A percentile compares a stretch with the other conserved stretches of the same genome.
Conservation (phyloP, 2,113 vertebrate genomes). For the Nannobrachium achirus region DNA sequence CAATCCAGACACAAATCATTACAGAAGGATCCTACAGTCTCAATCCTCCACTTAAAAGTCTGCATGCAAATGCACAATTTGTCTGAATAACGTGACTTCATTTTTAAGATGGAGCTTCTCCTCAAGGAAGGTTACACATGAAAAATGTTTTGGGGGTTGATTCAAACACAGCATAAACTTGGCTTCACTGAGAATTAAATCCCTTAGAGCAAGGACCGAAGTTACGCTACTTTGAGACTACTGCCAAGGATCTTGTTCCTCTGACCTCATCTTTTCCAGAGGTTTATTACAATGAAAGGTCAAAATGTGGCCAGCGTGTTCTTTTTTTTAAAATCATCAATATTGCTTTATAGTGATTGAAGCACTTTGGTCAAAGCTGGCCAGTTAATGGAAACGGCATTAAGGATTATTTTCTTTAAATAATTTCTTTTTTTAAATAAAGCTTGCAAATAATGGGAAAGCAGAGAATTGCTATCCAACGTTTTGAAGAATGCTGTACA, state of each 20-base stretch:
- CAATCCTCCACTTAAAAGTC: neutral
- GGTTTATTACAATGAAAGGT: neutral
- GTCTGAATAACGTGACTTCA: neutral
- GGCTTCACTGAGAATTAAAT: neutral
- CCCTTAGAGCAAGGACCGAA: neutral
- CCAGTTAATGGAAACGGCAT: slow-evolving; percentile 60
- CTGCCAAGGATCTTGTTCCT: slow-evolving; percentile 35
- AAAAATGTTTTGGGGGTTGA: neutral
- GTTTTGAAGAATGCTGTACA: slow-evolving; percentile 10
- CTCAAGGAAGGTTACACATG: neutral
- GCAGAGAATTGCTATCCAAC: neutral
- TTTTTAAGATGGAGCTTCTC: neutral
- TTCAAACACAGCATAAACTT: neutral
- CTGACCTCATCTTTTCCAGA: slow-evolving; percentile 14
- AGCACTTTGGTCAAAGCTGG: slow-evolving; percentile 32
- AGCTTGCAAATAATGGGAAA: slow-evolving; percentile 10
- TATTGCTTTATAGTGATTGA: slow-evolving; percentile 22
- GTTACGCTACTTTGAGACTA: slow-evolving; percentile 2
- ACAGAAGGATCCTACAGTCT: neutral
- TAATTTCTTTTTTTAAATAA: slow-evolving; percentile 36
- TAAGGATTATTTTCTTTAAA: slow-evolving; percentile 23
- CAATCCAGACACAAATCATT: neutral
- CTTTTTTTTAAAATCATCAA: neutral
- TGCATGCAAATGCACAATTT: neutral
- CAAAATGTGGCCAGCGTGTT: slow-evolving; percentile 1